Percentiles rank a stretch among this genome's conserved stretches.
phyloP scores from a whole-genome alignment of 2,797 vertebrate genomes.

The Tapirus indicus region DNA sequence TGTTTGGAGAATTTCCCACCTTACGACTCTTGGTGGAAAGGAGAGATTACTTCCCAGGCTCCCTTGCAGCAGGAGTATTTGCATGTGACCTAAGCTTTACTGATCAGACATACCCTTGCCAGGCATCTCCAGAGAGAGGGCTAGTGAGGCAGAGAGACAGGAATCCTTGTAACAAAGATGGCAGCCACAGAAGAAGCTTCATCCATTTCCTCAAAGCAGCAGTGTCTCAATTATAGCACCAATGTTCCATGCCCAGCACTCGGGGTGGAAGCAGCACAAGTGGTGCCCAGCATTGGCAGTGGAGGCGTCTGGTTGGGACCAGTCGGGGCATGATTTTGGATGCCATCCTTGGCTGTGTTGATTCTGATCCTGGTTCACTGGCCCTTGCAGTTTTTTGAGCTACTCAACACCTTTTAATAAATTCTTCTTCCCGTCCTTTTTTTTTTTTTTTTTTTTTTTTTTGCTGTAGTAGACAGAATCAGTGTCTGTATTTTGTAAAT shows the following conservation, averaged over 20 bases:
- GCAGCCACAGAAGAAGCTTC: no score
- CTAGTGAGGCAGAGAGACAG: neutral
- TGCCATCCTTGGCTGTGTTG: neutral
- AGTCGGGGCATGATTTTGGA: neutral
- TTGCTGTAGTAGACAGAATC: neutral
- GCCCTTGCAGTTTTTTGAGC: neutral
- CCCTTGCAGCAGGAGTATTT: neutral
- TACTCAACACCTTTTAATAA: neutral
- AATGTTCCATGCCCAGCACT: neutral
- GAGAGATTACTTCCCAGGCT: neutral
- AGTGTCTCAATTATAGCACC: neutral
- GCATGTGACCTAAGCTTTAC: neutral
- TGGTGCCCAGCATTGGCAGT: neutral
- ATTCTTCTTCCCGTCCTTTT: no score
- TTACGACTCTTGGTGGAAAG: neutral
- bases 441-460: neutral
- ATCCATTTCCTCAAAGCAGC: neutral
- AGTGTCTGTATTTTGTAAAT: neutral
- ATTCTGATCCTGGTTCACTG: neutral
- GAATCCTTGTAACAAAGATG: neutral
- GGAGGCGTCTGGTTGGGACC: neutral
- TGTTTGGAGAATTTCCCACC: neutral
- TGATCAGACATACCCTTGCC: neutral
- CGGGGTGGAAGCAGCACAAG: neutral
- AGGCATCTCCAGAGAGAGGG: neutral